Evolutionary conservation across 2,797 vertebrate genomes (phyloP).

Genomic region (Antennarius maculatus): DNA sequence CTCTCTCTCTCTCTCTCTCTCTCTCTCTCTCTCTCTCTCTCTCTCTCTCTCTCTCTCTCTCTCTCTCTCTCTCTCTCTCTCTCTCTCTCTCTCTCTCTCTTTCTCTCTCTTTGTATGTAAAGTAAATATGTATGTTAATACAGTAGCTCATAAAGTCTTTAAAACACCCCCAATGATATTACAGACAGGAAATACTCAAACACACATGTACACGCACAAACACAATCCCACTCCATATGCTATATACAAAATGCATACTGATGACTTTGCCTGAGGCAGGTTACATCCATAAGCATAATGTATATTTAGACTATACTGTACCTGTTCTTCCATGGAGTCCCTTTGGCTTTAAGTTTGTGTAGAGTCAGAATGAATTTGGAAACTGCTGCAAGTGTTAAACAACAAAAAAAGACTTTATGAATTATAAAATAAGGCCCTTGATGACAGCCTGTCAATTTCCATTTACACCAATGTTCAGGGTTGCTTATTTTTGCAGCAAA

Average conservation of each 20-base stretch:
- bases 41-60: no score
- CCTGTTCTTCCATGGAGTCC: constrained; percentile 15
- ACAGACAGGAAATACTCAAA: constrained; percentile 28
- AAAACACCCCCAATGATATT: constrained; percentile 63
- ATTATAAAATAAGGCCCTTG: constrained; percentile 3
- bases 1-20: constrained; percentile 8
- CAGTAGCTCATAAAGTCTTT: constrained; percentile 73
- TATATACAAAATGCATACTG: constrained; percentile 32
- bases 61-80: no score
- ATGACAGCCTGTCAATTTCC: neutral
- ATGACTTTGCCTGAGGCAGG: constrained; percentile 53
- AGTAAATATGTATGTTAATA: constrained; percentile 83
- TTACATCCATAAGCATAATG: constrained; percentile 38
- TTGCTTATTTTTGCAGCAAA: neutral
- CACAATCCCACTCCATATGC: constrained; percentile 18
- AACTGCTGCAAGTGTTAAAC: constrained; percentile 3
- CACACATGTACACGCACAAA: constrained; percentile 8
- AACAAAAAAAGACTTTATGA: neutral
- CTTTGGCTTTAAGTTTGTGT: constrained; percentile 4
- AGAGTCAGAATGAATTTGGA: neutral
- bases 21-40: no score
- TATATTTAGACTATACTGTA: constrained; percentile 19
- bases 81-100: no score
- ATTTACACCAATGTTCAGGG: neutral
- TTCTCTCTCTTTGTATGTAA: constrained; percentile 31